Base-by-base conservation (phyloP, 2,113 vertebrate species). In the Pithys albifrons region DNA sequence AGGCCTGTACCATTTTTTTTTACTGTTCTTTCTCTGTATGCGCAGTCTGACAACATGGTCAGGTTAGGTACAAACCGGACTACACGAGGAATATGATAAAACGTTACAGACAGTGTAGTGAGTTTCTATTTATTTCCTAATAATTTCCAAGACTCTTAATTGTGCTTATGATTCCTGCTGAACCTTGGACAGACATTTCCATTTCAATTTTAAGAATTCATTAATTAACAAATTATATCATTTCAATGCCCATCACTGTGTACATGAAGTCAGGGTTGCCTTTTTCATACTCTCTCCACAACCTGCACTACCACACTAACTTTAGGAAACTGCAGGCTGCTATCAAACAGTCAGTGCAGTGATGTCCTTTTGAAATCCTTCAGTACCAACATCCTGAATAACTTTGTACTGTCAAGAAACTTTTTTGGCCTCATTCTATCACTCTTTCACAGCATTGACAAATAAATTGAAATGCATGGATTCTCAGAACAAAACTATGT, bases 161-260 rank as follows among this genome's bases (percentile, higher is more conserved):
- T 86, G 23, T 17, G 54, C 27, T 70, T 77, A 72, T 59, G 41
- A 74, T 33, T 70, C 46, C 35, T 64, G 13, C 8, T 80, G 43
- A 84, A 58, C 28, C 85, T 49, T 43, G 33, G 90, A 69, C 15
- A 69, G 15, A 20, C 24, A 58, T 58, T 76, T 84, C 35, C 18
- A 64, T 48, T 76, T 69, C 69, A 84, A 74, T 11, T 54, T 13
- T 31, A 84, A 59, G 48, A 54, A 39, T 22, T 76, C 48, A 37
- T 12, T 31, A 75, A 87, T 22, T n/a, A 58, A 14, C 10, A 67
- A 67, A 62, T 62, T 0, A 43, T 12, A 6, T 12, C 0, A 72
- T 64, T 71, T 66, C 61, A 66, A n/a, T 27, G 19, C 6, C 66
- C 27, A 87, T 20, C 66, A 39, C 14, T 27, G 23, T 3, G 14